phyloP scores from a whole-genome alignment of 2,113 vertebrate genomes.

The Mola mola region DNA sequence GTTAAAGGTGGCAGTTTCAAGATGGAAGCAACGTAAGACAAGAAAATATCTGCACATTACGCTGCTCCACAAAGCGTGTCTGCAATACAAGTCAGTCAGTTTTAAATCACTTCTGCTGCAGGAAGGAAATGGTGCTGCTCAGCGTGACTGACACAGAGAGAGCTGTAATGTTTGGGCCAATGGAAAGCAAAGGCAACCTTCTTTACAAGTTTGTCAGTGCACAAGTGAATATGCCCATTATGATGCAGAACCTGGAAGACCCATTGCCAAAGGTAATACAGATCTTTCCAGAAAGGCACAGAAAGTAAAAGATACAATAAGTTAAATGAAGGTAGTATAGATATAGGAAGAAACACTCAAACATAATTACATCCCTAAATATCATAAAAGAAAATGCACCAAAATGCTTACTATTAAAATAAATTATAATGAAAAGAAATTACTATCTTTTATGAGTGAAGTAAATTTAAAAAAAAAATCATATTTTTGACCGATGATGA shows the following conservation, averaged over 20 bases:
- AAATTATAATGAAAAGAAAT: no score
- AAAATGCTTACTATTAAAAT: neutral
- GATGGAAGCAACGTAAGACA: slow-evolving; percentile 76
- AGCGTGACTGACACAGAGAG: slow-evolving; percentile 66
- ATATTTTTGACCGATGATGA: no score
- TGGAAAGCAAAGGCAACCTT: slow-evolving; percentile 76
- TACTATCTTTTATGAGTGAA: no score
- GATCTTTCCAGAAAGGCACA: neutral
- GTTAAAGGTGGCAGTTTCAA: slow-evolving; percentile 78
- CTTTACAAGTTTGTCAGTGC: slow-evolving; percentile 69
- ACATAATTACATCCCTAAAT: neutral
- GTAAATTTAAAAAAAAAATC: no score
- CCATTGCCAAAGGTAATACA: slow-evolving; percentile 76
- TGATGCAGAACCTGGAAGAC: slow-evolving; percentile 77
- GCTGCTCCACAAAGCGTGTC: slow-evolving; percentile 4
- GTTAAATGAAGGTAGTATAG: neutral
- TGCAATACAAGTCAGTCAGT: neutral
- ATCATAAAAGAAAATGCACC: neutral
- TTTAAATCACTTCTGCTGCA: slow-evolving; percentile 50
- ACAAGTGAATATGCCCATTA: slow-evolving; percentile 70
- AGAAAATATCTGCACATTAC: neutral
- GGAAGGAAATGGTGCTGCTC: slow-evolving; percentile 80
- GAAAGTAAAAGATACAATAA: neutral
- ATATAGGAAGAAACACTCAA: neutral
- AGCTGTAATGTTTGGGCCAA: slow-evolving; percentile 8